phyloP scores from a whole-genome alignment of 2,797 vertebrate genomes.

The Molossus molossus region DNA sequence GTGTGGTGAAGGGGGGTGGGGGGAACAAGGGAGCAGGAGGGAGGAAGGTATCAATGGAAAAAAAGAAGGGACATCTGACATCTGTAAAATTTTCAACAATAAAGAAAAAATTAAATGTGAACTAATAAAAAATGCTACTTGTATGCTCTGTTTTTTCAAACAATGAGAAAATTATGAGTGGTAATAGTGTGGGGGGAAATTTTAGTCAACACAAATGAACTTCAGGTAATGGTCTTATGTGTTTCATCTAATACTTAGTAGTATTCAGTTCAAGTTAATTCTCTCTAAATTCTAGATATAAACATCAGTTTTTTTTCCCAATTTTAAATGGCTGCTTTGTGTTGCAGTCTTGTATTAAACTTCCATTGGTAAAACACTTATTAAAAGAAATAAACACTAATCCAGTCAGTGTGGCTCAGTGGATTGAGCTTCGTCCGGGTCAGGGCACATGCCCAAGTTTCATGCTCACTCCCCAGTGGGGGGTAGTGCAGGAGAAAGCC shows the following conservation, averaged over 20 bases:
- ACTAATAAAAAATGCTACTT: background rate
- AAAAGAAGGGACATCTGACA: no score
- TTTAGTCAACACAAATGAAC: conserved; percentile 20
- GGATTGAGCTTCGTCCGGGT: no score
- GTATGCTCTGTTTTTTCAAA: conserved; percentile 40
- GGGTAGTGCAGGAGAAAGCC: no score
- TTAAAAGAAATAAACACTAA: background rate
- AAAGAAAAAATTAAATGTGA: no score
- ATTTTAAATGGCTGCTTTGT: conserved; percentile 45
- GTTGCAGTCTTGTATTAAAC: background rate
- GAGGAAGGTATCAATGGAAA: no score
- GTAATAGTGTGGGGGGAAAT: background rate
- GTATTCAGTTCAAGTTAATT: conserved; percentile 47
- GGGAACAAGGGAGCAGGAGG: no score
- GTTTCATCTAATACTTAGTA: conserved; percentile 34
- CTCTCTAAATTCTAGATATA: conserved; percentile 54
- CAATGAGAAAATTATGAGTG: background rate
- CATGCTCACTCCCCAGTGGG: no score
- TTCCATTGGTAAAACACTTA: background rate
- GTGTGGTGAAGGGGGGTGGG: no score
- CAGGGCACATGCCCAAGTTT: no score
- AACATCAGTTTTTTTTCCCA: background rate
- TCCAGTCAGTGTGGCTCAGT: no score
- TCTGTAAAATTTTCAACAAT: no score
- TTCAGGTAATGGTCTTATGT: background rate